Conservation (phyloP, 53 echinoderm and acorn worm species). For the Temnopleurus reevesii region DNA sequence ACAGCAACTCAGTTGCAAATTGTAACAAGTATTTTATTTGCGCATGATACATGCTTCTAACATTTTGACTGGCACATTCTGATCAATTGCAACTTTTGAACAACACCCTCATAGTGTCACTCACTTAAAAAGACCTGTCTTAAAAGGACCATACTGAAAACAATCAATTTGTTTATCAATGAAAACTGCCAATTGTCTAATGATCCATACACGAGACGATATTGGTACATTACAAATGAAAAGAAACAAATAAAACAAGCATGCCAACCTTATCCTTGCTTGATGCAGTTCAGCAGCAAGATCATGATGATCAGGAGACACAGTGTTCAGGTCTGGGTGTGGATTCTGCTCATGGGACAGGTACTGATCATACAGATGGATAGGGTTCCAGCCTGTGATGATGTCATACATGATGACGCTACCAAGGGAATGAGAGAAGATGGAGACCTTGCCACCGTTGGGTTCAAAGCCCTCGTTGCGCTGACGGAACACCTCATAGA, state of each 20-base stretch:
- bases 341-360: slow-evolving; percentile 82
- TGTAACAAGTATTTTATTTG: too few relatives aligned
- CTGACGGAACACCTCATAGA: slow-evolving; percentile 80
- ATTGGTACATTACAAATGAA: too few relatives aligned
- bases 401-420: slow-evolving; percentile 97
- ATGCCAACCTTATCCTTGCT: slow-evolving; percentile 77
- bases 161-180: too few relatives aligned
- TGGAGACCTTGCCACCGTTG: slow-evolving; percentile 91
- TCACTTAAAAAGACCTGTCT: too few relatives aligned
- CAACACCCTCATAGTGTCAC: too few relatives aligned
- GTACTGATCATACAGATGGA: slow-evolving; percentile 98
- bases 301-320: slow-evolving; percentile 73
- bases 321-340: slow-evolving; percentile 86
- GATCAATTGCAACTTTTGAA: too few relatives aligned
- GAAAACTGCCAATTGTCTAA: too few relatives aligned
- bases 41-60: too few relatives aligned
- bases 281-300: slow-evolving; percentile 78
- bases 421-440: slow-evolving; percentile 95
- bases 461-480: slow-evolving; percentile 95
- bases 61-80: too few relatives aligned
- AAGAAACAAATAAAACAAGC: not conserved
- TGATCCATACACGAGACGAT: too few relatives aligned
- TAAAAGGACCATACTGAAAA: too few relatives aligned
- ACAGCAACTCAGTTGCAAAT: too few relatives aligned
- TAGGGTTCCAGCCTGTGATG: slow-evolving; percentile 98